Evolutionary conservation across 2,113 vertebrate genomes (phyloP).

Genomic region (Taxidea taxus): DNA sequence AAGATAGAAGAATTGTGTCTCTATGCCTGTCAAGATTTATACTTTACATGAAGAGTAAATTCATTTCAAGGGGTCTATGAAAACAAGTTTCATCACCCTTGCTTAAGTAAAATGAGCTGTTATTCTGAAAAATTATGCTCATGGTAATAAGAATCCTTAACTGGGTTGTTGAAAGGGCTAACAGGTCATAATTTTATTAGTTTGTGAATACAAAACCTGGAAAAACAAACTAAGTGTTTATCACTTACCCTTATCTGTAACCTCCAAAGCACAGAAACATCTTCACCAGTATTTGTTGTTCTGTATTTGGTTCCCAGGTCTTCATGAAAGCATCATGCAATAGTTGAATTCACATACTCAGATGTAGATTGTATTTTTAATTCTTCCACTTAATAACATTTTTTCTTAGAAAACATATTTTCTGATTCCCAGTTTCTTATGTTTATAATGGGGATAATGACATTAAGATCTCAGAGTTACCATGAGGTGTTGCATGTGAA

Average conservation of each 20-base stretch:
- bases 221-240: background rate
- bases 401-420: background rate
- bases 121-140: background rate
- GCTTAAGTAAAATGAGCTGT: background rate
- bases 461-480: background rate
- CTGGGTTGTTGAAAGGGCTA: background rate
- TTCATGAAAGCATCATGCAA: background rate
- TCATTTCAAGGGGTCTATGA: constrained; percentile 65
- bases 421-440: background rate
- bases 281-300: background rate
- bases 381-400: background rate
- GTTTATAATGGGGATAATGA: background rate
- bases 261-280: background rate
- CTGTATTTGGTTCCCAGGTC: background rate
- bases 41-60: constrained; percentile 65
- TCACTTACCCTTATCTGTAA: background rate
- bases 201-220: background rate
- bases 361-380: background rate
- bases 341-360: background rate
- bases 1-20: constrained; percentile 27
- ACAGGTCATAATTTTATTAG: constrained; percentile 9
- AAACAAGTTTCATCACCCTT: background rate
- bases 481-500: background rate
- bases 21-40: constrained; percentile 48
- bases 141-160: background rate